Conservation (phyloP, 2,113 vertebrate genomes). For the Onychostoma macrolepis region DNA sequence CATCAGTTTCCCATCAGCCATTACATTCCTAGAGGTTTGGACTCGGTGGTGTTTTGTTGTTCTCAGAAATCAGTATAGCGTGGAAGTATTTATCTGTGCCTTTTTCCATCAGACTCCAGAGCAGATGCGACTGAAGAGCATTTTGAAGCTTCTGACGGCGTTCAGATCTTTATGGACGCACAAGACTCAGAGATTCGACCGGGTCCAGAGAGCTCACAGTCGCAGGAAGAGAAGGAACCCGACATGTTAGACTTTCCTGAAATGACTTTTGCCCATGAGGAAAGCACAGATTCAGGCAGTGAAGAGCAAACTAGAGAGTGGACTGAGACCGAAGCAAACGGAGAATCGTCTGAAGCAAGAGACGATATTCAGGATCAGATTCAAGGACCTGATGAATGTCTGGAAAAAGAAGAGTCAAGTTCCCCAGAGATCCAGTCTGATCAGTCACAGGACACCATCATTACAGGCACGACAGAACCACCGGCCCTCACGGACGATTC, state of each 20-base stretch:
- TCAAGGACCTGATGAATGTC: not conserved
- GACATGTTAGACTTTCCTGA: not conserved
- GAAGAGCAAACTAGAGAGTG: not conserved
- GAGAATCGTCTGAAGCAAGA: not conserved
- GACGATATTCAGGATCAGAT: constrained; percentile 14
- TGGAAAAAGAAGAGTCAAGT: constrained; percentile 10
- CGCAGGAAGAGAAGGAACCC: not conserved
- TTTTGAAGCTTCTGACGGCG: not conserved
- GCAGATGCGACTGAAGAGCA: not conserved
- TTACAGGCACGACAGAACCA: not conserved
- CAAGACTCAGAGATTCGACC: constrained; percentile 1
- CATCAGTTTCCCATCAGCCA: not conserved
- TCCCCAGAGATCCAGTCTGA: not conserved
- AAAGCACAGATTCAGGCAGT: not conserved
- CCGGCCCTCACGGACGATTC: not conserved
- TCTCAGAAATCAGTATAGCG: not conserved
- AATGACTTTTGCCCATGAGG: not conserved
- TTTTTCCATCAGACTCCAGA: constrained; percentile 12
- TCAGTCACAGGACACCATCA: not conserved
- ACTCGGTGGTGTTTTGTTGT: not conserved
- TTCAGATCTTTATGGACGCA: not conserved
- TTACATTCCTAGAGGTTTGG: not conserved
- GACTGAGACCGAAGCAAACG: not conserved
- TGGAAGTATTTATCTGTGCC: not conserved
- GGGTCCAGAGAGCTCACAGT: not conserved